Evolutionary conservation across 2,113 vertebrate species (phyloP).

Genomic region (Gymnogyps californianus): DNA sequence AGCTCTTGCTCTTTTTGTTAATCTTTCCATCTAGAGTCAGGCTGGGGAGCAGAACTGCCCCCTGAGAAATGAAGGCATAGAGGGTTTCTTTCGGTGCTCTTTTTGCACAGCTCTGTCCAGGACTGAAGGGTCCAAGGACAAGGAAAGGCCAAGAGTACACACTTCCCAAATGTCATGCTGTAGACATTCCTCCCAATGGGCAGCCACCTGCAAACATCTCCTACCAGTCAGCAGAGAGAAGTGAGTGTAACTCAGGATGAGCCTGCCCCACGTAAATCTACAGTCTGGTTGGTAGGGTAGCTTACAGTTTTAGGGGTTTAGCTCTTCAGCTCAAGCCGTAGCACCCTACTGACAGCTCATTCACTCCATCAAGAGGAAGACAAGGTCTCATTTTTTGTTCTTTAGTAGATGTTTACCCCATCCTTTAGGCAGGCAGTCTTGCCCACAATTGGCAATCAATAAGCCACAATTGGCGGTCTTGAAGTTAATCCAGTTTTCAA

Average conservation of each 20-base stretch:
- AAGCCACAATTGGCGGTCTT: background rate
- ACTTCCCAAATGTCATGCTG: background rate
- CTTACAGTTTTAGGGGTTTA: background rate
- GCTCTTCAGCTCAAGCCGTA: background rate
- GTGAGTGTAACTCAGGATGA: background rate
- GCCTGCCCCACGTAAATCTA: background rate
- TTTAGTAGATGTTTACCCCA: background rate
- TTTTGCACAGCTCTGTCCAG: background rate
- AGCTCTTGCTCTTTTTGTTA: background rate
- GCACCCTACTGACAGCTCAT: background rate
- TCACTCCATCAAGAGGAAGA: background rate
- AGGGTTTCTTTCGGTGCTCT: background rate
- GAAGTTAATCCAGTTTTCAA: background rate
- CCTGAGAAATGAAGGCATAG: background rate
- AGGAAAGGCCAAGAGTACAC: background rate
- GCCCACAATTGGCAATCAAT: background rate
- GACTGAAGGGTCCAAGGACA: background rate
- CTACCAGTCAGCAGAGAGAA: background rate
- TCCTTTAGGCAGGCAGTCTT: background rate
- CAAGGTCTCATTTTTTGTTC: background rate
- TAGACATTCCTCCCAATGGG: background rate
- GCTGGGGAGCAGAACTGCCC: background rate
- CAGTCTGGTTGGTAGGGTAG: background rate
- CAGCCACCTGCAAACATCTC: background rate
- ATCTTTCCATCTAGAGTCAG: background rate